phyloP scores from a whole-genome alignment of 2,888 invertebrate genomes.

The Pammene fasciana region DNA sequence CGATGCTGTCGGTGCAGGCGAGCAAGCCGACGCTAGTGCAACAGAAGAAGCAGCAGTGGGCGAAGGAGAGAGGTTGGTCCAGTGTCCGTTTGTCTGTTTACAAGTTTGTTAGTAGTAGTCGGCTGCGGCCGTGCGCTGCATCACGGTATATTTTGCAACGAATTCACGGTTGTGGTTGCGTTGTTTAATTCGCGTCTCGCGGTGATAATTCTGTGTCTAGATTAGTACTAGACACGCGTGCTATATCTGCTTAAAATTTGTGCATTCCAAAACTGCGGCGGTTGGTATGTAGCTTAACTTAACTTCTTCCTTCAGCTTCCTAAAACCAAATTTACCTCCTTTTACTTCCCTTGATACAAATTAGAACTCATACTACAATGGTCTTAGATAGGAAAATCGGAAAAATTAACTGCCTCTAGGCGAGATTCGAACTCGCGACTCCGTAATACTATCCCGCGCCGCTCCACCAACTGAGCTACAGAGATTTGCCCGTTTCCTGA shows the following conservation, averaged over 20 bases:
- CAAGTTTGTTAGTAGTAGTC: conserved; percentile 21
- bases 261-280: conserved; percentile 46
- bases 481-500: too few species aligned
- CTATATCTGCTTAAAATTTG: conserved; percentile 44
- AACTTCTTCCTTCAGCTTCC: not conserved
- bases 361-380: too few species aligned
- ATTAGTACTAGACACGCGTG: conserved; percentile 42
- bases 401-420: too few species aligned
- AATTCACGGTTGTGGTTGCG: conserved; percentile 61
- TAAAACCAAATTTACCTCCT: not conserved
- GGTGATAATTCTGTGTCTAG: conserved; percentile 48
- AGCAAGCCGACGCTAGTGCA: conserved; percentile 87
- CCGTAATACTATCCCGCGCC: too few species aligned
- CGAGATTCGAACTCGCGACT: too few species aligned
- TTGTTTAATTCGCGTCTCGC: conserved; percentile 50
- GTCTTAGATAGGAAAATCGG: too few species aligned
- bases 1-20: conserved; percentile 75
- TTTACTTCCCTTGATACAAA: too few species aligned
- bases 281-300: conserved; percentile 50
- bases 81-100: conserved; percentile 25
- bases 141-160: conserved; percentile 57
- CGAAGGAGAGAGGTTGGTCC: conserved; percentile 91
- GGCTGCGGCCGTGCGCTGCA: conserved; percentile 43
- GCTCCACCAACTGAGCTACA: too few species aligned
- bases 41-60: conserved; percentile 96